Conservation (phyloP, 2,888 invertebrate species). For the Chrysina gloriosa region DNA sequence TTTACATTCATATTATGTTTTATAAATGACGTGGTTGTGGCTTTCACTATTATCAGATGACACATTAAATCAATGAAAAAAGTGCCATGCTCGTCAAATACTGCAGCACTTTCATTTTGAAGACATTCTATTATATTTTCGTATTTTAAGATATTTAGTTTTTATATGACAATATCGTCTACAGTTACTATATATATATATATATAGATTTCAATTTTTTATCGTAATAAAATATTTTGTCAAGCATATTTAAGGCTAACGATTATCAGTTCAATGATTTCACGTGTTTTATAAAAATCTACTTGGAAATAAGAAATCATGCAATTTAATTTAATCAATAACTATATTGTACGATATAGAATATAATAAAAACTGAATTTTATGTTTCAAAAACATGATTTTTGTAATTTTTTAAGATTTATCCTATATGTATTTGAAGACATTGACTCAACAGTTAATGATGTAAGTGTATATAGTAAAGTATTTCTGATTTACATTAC, state of each 20-base stretch:
- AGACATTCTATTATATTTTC: slow-evolving; percentile 3
- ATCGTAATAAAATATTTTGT: slow-evolving; percentile 1
- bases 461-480: slow-evolving; percentile 50
- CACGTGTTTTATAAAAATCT: neutral
- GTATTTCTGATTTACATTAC: slow-evolving; percentile 46
- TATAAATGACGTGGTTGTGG: slow-evolving; percentile 46
- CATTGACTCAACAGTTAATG: slow-evolving; percentile 45
- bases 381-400: slow-evolving; percentile 22
- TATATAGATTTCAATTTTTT: neutral
- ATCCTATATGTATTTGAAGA: slow-evolving; percentile 44
- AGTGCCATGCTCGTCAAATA: slow-evolving; percentile 44
- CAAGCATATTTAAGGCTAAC: slow-evolving; percentile 13
- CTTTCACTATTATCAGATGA: slow-evolving; percentile 43
- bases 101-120: neutral
- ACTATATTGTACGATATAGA: slow-evolving; percentile 11
- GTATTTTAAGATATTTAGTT: slow-evolving; percentile 13
- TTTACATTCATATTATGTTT: slow-evolving; percentile 24
- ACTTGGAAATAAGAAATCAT: neutral
- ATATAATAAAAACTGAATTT: slow-evolving; percentile 10
- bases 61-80: slow-evolving; percentile 43
- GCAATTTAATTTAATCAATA: neutral
- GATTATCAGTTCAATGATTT: slow-evolving; percentile 8
- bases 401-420: too few relatives aligned
- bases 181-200: too few relatives aligned
- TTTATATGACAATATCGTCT: neutral